Percentiles rank a stretch among this genome's conserved stretches.
These are phyloP conservation scores for Nasonovia ribisnigri DNA, from an alignment of 2,888 invertebrate species.

Conservation along the genomic window DNA sequence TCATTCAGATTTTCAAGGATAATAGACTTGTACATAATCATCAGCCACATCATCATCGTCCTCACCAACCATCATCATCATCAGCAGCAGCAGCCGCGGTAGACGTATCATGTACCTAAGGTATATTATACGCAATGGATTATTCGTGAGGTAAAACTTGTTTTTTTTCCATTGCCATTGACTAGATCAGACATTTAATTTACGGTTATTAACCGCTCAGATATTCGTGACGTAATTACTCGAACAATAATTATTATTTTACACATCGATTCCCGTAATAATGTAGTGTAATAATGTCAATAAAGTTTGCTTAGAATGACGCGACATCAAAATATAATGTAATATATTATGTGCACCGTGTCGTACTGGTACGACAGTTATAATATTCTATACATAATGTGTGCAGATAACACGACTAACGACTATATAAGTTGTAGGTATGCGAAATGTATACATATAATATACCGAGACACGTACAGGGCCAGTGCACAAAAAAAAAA, in stretches of 20 bases:
- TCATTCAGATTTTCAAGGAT: constrained; percentile 37
- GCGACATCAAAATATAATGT: not conserved
- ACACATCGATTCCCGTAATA: not conserved
- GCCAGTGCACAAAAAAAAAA: not conserved
- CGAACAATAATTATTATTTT: not conserved
- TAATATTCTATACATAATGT: not conserved
- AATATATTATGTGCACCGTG: not conserved
- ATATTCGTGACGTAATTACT: constrained; percentile 38
- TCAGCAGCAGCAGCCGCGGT: not conserved
- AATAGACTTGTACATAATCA: not conserved
- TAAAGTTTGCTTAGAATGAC: not conserved
- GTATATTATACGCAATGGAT: not conserved
- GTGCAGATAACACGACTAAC: not conserved
- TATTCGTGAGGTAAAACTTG: not conserved
- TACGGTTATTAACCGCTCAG: constrained; percentile 46
- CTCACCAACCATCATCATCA: not conserved
- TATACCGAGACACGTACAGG: not conserved
- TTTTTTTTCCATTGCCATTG: constrained; percentile 5
- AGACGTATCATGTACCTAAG: not conserved
- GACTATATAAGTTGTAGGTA: not conserved
- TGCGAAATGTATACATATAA: not conserved
- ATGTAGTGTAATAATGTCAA: not conserved
- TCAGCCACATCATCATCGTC: not conserved
- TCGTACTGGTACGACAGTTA: not conserved
- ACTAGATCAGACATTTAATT: constrained; percentile 42